Conservation (phyloP, 2,797 vertebrate species). For the Rhinichthys osculus region DNA sequence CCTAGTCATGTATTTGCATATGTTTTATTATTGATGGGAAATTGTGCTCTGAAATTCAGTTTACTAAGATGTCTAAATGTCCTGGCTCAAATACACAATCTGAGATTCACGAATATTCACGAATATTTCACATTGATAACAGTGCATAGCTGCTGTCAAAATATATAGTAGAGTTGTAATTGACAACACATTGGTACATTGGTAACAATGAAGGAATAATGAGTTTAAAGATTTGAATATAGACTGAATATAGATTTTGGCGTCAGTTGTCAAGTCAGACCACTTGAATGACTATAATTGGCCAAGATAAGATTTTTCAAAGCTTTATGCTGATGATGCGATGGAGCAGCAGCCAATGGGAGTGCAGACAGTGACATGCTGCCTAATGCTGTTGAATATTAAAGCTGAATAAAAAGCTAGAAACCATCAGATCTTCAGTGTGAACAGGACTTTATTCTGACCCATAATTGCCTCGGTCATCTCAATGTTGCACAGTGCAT, state of each 20-base stretch:
- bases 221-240: background rate
- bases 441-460: conserved; percentile 34
- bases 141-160: background rate
- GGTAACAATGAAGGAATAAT: background rate
- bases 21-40: background rate
- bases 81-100: background rate
- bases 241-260: background rate
- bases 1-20: conserved; percentile 24
- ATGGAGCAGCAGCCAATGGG: background rate
- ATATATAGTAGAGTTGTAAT: background rate
- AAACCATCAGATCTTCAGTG: background rate
- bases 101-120: background rate
- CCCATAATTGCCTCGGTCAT: conserved; percentile 34
- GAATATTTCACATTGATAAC: background rate
- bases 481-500: conserved; percentile 3
- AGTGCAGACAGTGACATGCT: background rate
- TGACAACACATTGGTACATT: background rate
- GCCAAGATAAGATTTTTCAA: background rate
- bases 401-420: background rate
- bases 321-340: background rate
- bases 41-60: conserved; percentile 12
- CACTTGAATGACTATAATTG: background rate
- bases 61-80: background rate
- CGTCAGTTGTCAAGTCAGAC: background rate
- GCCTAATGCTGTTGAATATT: background rate